phyloP scores from a whole-genome alignment of 1,140 invertebrate genomes.

The Belonocnema kinseyi region DNA sequence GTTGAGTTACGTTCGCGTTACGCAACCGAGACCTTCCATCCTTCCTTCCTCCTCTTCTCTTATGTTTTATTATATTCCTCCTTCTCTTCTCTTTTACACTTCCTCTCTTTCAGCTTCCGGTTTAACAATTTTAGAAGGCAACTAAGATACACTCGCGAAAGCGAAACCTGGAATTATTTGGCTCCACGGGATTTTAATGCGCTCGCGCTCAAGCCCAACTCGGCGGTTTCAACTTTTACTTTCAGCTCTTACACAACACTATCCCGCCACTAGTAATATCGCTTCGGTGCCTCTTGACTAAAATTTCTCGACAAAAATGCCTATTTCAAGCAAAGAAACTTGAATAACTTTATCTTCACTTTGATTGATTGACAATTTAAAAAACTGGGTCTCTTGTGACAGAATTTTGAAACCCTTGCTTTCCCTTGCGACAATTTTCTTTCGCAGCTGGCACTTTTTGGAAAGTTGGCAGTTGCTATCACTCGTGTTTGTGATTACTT shows the following conservation, averaged over 20 bases:
- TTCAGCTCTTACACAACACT: conserved; percentile 75
- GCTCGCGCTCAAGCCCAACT: conserved; percentile 66
- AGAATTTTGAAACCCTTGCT: background rate
- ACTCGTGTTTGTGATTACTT: conserved; percentile 19
- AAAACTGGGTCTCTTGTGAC: background rate
- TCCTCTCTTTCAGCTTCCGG: conserved; percentile 42
- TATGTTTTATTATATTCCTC: conserved; percentile 17
- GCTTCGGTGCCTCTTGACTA: conserved; percentile 51
- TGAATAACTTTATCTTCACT: background rate
- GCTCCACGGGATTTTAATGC: conserved; percentile 70
- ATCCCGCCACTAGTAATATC: conserved; percentile 57
- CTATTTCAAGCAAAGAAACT: background rate
- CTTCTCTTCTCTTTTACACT: conserved; percentile 28
- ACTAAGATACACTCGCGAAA: conserved; percentile 47
- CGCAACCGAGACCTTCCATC: conserved; percentile 28
- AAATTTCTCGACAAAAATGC: conserved; percentile 36
- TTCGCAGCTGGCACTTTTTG: background rate
- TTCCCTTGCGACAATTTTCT: background rate
- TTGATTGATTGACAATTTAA: background rate
- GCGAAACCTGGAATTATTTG: conserved; percentile 62
- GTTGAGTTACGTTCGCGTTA: conserved; percentile 31
- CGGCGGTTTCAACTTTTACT: conserved; percentile 76
- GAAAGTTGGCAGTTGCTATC: conserved; percentile 31
- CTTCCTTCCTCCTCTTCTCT: conserved; percentile 2
- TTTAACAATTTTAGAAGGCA: conserved; percentile 17